Base-by-base conservation (phyloP, 2,797 vertebrate species). In the Mus caroli region DNA sequence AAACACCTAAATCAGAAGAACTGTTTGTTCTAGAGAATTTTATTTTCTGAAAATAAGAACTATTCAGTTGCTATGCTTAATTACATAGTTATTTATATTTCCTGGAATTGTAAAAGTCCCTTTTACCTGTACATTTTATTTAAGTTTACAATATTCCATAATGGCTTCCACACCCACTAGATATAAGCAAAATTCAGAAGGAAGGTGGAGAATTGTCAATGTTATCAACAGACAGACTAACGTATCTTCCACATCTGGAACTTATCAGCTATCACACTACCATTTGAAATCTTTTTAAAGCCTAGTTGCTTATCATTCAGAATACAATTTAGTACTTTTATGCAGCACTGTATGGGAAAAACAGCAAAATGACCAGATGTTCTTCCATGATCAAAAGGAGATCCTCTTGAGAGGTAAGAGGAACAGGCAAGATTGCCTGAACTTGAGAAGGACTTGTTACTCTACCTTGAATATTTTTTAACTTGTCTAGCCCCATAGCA, bases 181-280 rank as follows among this genome's bases (percentile, higher is more conserved):
- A 84, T 14, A 40, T 31, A 78, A 83, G 62, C 22, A 82, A 75
- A 58, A 91, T 89, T 89, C 62, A 79, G 43, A 95, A 96, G 31
- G 83, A 91, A 52, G 84, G 26, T 91, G 10, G 78, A 50, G 64
- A 97, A 93, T 73, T 54, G 12, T 26, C 85, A 92, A 1, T 89
- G 79, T 87, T 78, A 92, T 83, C 71, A 26, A 24, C 5, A 76
- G 15, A 90, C 69, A 73, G 10, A 77, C 95, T 62, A 95, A 91
- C 89, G 91, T 26, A 52, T 88, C 67, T 76, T 77, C 77, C 12
- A 85, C 8, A n/a, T 73, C 58, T 67, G 56, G 19, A 37, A n/a
- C 34, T 96, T 95, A 92, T 84, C 69, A 96, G 56, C 50, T 95
- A 69, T 91, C 77, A 88, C 67, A 96, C 64, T 43, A 84, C 56